Evolutionary conservation across 2,113 vertebrate genomes (phyloP).

Genomic region (Phalacrocorax aristotelis): DNA sequence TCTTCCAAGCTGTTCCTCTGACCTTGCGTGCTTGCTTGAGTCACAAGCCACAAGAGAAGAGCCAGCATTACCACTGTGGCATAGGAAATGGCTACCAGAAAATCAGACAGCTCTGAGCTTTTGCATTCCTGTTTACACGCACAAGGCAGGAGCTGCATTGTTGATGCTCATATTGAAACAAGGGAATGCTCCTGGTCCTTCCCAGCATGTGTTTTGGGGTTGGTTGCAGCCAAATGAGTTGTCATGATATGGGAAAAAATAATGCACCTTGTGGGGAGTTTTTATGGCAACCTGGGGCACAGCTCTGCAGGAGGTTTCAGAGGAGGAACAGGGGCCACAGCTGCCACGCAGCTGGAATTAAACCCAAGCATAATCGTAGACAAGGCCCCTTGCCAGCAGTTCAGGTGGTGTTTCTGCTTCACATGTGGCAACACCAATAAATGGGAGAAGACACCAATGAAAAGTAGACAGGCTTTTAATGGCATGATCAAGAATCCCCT

Average conservation of each 20-base stretch:
- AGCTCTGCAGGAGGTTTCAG: not conserved
- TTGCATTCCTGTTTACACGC: not conserved
- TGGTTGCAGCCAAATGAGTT: not conserved
- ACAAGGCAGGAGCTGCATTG: not conserved
- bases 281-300: not conserved
- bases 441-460: conserved; percentile 52
- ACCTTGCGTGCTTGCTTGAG: not conserved
- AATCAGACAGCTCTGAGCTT: not conserved
- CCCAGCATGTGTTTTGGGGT: not conserved
- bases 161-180: not conserved
- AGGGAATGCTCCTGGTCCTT: not conserved
- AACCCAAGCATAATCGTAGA: not conserved
- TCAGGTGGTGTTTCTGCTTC: not conserved
- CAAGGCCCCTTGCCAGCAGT: not conserved
- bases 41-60: not conserved
- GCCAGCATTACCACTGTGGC: not conserved
- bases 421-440: not conserved
- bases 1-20: not conserved
- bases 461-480: conserved; percentile 82
- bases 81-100: not conserved
- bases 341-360: not conserved
- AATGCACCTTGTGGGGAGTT: not conserved
- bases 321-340: not conserved
- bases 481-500: conserved; percentile 78
- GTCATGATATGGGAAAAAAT: not conserved